Conservation (phyloP, 1,140 invertebrate genomes). For the Achroia grisella region DNA sequence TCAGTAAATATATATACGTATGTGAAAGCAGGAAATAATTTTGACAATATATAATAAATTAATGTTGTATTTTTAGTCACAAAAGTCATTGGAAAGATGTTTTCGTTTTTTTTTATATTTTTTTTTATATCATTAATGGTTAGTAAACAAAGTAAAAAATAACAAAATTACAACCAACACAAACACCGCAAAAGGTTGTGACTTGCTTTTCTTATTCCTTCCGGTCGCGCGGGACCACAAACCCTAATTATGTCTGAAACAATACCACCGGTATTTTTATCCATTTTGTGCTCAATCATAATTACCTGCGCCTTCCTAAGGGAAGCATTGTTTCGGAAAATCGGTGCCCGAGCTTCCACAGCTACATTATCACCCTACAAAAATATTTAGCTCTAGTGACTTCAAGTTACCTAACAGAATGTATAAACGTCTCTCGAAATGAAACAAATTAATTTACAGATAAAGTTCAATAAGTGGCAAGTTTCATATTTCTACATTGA, state of each 20-base stretch:
- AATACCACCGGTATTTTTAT: constrained; percentile 66
- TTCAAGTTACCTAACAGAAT: background rate
- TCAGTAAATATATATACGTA: no score
- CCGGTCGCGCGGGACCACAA: constrained; percentile 46
- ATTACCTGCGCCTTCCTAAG: constrained; percentile 46
- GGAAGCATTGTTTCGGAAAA: constrained; percentile 51
- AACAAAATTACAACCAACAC: no score
- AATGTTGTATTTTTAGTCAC: no score
- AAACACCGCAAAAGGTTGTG: constrained; percentile 13
- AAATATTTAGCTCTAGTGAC: constrained; percentile 24
- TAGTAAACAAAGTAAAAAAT: no score
- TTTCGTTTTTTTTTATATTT: no score
- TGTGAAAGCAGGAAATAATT: no score
- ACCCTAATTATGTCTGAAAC: constrained; percentile 68
- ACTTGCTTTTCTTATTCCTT: constrained; percentile 37
- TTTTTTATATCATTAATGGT: no score
- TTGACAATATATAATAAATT: no score
- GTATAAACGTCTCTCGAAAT: no score
- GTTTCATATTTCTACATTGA: background rate
- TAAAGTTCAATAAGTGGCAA: background rate
- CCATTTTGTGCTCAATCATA: constrained; percentile 68
- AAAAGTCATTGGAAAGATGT: no score
- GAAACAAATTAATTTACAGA: no score
- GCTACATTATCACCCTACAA: constrained; percentile 20
- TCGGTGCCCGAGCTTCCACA: constrained; percentile 33